Evolutionary conservation across 2,888 invertebrate species (phyloP).

Genomic region (Coleophora flavipennella): DNA sequence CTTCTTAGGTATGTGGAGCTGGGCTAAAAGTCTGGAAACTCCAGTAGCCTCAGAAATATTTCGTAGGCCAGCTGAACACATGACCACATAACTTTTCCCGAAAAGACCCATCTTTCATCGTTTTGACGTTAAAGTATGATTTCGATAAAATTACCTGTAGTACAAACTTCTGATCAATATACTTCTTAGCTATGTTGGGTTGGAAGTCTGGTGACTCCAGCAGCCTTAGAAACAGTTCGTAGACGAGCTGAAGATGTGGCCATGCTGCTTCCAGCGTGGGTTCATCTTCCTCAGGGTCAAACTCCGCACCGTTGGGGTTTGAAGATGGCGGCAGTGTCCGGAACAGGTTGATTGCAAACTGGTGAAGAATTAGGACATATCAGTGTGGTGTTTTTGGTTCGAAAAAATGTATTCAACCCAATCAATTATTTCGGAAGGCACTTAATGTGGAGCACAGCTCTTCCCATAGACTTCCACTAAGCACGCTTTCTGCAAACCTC

Average conservation of each 20-base stretch:
- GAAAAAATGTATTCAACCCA: too few relatives aligned
- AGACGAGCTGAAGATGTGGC: constrained; percentile 92
- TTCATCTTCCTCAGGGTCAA: constrained; percentile 96
- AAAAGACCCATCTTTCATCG: too few relatives aligned
- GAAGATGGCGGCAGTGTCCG: constrained; percentile 89
- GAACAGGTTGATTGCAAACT: constrained; percentile 91
- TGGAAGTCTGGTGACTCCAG: constrained; percentile 95
- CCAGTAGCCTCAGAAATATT: too few relatives aligned
- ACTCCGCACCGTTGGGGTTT: constrained; percentile 89
- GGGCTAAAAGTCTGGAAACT: too few relatives aligned
- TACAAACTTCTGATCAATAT: constrained; percentile 96
- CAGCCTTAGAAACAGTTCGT: constrained; percentile 83
- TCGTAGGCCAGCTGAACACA: too few relatives aligned
- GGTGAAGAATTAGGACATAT: constrained; percentile 13
- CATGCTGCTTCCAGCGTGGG: constrained; percentile 95
- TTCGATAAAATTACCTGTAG: constrained; percentile 79
- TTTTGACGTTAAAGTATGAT: too few relatives aligned
- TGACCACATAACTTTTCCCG: too few relatives aligned
- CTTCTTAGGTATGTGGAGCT: too few relatives aligned
- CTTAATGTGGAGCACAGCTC: too few relatives aligned
- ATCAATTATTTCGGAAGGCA: too few relatives aligned
- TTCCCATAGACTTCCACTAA: too few relatives aligned
- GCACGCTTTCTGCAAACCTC: too few relatives aligned
- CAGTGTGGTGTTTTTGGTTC: neutral
- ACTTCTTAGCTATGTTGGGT: constrained; percentile 91